Base-by-base conservation (phyloP, 2,888 invertebrate genomes). In the Oligia strigilis region DNA sequence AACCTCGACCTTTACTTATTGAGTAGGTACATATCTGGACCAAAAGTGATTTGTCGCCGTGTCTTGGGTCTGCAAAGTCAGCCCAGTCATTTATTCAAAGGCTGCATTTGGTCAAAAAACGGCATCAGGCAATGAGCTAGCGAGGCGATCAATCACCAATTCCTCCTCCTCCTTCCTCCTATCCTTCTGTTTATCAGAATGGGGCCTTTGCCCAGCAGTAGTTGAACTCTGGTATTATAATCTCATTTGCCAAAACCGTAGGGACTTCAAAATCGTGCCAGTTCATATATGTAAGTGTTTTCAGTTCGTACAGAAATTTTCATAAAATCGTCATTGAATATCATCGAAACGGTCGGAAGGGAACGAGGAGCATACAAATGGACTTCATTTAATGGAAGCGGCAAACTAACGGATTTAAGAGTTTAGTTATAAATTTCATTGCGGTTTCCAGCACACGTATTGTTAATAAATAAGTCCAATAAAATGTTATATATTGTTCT, bases 271-370 rank as follows among this genome's bases (percentile, higher is more conserved):
- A 83, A 78, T 73, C 62, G 77, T 69, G 49, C 66, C 80, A 88
- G 62, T 88, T 85, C 71, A 40, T 67, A 78, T 23, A 86, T n/a
- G n/a, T n/a, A n/a, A 82, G 69, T 74, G n/a, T 75, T 81, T 78
- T 65, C 64, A 43, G 49, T 80, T 58, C n/a, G 60, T n/a, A 70
- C 58, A 40, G 71, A 77, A 75, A 84, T 87, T 86, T 88, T 87
- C 83, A 88, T 87, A 88, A 86, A 87, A 86, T 83, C 73, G 81
- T 83, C 88, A 86, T 86, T 86, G 83, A 86, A 88, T 84, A 83
- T 86, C 82, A 86, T 81, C 67, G 69, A 77, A 87, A 81, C 78
- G 87, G 74, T 75, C 69, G 70, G 60, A 5, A 52, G 62, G 73
- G 55, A 82, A 73, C 77, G 80, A 17, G 55, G 70, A 64, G 86